Conservation (phyloP, 2,113 vertebrate genomes). For the Nerophis ophidion region DNA sequence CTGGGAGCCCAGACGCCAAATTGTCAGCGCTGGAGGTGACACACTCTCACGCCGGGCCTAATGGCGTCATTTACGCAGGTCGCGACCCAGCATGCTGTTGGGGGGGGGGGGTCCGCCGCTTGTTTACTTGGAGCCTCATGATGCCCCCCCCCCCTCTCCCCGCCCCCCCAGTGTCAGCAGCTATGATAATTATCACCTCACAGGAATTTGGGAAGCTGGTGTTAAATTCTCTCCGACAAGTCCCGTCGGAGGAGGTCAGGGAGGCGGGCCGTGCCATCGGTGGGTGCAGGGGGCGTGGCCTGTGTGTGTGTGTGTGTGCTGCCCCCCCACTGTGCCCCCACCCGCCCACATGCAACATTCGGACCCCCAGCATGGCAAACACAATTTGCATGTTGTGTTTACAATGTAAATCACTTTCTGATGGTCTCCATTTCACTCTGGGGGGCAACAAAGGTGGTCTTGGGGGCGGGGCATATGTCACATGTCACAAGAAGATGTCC, state of each 20-base stretch:
- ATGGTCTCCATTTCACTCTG: conserved; percentile 45
- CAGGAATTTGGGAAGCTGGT: conserved; percentile 76
- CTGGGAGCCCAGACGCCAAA: conserved; percentile 53
- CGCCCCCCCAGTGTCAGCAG: conserved; percentile 65
- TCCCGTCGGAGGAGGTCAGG: conserved; percentile 61
- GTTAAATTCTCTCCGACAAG: conserved; percentile 78
- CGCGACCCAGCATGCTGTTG: conserved; percentile 44
- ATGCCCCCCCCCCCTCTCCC: no score
- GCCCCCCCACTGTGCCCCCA: conserved; percentile 26
- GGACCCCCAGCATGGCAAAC: conserved; percentile 53
- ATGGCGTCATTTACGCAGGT: conserved; percentile 63
- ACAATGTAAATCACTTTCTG: conserved; percentile 56
- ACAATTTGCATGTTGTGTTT: conserved; percentile 62
- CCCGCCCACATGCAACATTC: conserved; percentile 25
- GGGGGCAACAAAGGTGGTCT: conserved; percentile 37
- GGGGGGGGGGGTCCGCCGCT: conserved; percentile 42
- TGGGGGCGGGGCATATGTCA: conserved; percentile 2
- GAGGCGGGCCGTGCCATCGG: conserved; percentile 54
- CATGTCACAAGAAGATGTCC: neutral
- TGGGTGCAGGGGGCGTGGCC: conserved; percentile 38
- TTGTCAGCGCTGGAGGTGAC: conserved; percentile 38
- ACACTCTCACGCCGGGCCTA: conserved; percentile 45
- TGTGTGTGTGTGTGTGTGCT: conserved; percentile 35
- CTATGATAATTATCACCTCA: conserved; percentile 78
- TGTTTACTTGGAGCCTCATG: conserved; percentile 70